Evolutionary conservation across 2,113 vertebrate genomes (phyloP).

Genomic region (Stercorarius parasiticus): DNA sequence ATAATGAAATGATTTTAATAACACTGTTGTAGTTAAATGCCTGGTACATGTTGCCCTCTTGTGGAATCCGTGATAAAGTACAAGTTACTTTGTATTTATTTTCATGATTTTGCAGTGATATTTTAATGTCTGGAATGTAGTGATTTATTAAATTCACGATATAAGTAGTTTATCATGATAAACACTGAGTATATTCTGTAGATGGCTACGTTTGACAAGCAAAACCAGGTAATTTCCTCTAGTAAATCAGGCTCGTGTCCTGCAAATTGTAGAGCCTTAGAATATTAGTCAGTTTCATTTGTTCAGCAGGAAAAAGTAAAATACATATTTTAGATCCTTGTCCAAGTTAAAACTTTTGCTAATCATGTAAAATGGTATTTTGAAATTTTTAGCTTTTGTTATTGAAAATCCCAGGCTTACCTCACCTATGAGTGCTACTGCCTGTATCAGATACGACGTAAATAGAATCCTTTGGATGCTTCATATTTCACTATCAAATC

Average conservation of each 20-base stretch:
- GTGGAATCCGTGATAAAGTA: constrained; percentile 33
- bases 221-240: background rate
- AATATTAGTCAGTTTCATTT: background rate
- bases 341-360: background rate
- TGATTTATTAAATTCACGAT: background rate
- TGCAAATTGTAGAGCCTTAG: background rate
- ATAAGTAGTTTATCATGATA: background rate
- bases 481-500: background rate
- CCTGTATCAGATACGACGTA: background rate
- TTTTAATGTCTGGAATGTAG: background rate
- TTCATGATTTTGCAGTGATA: background rate
- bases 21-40: background rate
- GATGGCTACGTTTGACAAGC: background rate
- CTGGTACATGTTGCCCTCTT: constrained; percentile 74
- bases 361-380: background rate
- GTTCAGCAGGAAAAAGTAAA: background rate
- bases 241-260: background rate
- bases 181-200: background rate
- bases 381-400: background rate
- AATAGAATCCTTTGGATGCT: background rate
- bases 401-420: background rate
- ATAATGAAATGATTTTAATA: background rate
- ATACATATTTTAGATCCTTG: background rate
- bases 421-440: background rate
- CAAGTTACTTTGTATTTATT: background rate